A percentile compares a stretch with the other conserved stretches of the same genome.
phyloP scores from a whole-genome alignment of 1,140 invertebrate species.

The Conus ventricosus region DNA sequence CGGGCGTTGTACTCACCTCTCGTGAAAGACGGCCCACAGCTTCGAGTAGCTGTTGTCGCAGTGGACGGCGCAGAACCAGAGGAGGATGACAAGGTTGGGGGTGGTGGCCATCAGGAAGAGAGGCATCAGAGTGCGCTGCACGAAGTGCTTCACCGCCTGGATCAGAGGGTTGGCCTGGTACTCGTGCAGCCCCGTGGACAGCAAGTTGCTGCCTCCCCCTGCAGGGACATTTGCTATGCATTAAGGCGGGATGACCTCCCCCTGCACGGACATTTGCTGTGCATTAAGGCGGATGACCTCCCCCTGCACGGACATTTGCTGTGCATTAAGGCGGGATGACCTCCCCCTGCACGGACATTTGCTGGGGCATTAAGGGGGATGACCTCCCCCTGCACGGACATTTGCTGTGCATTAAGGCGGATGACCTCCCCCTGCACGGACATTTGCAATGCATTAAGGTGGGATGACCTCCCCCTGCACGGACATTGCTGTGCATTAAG shows the following conservation, averaged over 20 bases:
- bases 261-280: not conserved
- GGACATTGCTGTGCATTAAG: too few species aligned
- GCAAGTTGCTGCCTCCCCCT: constrained; percentile 31
- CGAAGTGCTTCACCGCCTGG: constrained; percentile 46
- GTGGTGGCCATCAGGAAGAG: constrained; percentile 62
- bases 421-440: not conserved
- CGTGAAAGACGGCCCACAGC: constrained; percentile 46
- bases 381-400: not conserved
- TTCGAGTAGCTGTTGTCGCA: constrained; percentile 65
- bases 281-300: not conserved
- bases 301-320: not conserved
- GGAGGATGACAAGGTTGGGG: constrained; percentile 65
- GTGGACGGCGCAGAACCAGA: constrained; percentile 67
- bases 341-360: not conserved
- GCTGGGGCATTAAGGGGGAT: too few species aligned
- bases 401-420: too few species aligned
- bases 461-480: constrained; percentile 3
- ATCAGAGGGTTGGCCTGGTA: constrained; percentile 40
- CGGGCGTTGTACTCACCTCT: constrained; percentile 3
- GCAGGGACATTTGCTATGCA: not conserved
- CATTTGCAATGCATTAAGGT: too few species aligned
- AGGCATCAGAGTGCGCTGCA: constrained; percentile 60
- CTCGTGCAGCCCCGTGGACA: constrained; percentile 41
- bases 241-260: not conserved
- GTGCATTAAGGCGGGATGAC: not conserved